Evolutionary conservation across 2,888 invertebrate species (phyloP).

Genomic region (Stenolophus ochropezus): DNA sequence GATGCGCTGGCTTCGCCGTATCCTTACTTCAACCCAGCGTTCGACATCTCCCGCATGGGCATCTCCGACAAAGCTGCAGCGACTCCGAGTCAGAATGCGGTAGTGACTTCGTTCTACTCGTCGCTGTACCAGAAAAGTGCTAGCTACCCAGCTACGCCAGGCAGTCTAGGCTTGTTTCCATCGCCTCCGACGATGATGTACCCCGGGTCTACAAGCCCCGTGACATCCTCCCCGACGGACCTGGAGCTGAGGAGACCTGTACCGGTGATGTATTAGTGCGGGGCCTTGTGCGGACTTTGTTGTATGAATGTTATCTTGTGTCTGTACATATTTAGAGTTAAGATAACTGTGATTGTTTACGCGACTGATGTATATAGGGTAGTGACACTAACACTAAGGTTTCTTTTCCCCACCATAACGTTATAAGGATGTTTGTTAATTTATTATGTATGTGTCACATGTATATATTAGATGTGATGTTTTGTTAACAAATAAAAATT

Average conservation of each 20-base stretch:
- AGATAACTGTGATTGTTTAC: conserved; percentile 57
- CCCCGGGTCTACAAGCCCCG: conserved; percentile 71
- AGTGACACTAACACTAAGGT: conserved; percentile 23
- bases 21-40: conserved; percentile 85
- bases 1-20: conserved; percentile 77
- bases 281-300: conserved; percentile 9
- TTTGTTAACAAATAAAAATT: conserved; percentile 59
- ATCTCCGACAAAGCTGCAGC: conserved; percentile 63
- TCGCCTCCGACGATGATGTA: conserved; percentile 73
- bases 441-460: conserved; percentile 58
- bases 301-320: conserved; percentile 11
- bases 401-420: conserved; percentile 37
- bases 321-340: conserved; percentile 52
- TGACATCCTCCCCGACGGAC: conserved; percentile 68
- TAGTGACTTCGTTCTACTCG: conserved; percentile 82
- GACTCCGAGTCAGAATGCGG: conserved; percentile 75
- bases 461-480: conserved; percentile 58
- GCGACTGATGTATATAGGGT: conserved; percentile 54
- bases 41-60: conserved; percentile 72
- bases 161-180: conserved; percentile 75
- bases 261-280: conserved; percentile 80
- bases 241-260: conserved; percentile 80
- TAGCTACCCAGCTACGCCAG: conserved; percentile 75
- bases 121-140: conserved; percentile 77
- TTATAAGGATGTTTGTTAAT: conserved; percentile 57